phyloP scores from a whole-genome alignment of 1,140 invertebrate species.

The Drosophila nikananu region DNA sequence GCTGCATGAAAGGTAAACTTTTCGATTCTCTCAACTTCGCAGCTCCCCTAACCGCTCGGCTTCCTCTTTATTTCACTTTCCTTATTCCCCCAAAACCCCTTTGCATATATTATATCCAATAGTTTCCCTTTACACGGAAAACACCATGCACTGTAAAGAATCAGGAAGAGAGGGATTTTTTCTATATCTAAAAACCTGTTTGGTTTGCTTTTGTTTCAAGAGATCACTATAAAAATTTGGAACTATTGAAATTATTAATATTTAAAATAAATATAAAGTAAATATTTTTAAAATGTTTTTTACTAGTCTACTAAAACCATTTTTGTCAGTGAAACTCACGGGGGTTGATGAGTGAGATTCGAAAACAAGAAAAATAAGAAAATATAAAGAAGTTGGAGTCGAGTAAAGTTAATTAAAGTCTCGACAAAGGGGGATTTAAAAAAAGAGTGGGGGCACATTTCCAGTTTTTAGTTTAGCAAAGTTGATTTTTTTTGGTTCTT shows the following conservation, averaged over 20 bases:
- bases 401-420: slow-evolving; percentile 68
- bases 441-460: slow-evolving; percentile 33
- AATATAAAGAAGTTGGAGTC: slow-evolving; percentile 42
- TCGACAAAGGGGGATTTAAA: slow-evolving; percentile 13
- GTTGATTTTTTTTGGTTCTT: neutral
- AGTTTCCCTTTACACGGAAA: slow-evolving; percentile 19
- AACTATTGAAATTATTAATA: no score
- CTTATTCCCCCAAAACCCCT: slow-evolving; percentile 1
- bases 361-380: slow-evolving; percentile 14
- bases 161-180: neutral
- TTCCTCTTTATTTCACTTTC: neutral
- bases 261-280: no score
- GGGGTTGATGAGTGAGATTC: slow-evolving; percentile 36
- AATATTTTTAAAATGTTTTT: neutral
- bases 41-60: slow-evolving; percentile 12
- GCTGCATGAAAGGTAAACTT: slow-evolving; percentile 59
- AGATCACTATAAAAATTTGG: no score
- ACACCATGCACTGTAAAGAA: neutral
- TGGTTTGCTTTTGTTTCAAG: no score
- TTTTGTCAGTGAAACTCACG: neutral
- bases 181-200: no score
- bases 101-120: slow-evolving; percentile 5
- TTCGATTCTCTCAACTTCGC: slow-evolving; percentile 8
- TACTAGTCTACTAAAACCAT: neutral
- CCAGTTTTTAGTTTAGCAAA: slow-evolving; percentile 45